Evolutionary conservation across 2,113 vertebrate genomes (phyloP), one percentile per base, ranked within the genome.

Genomic region (Caracal caracal): DNA sequence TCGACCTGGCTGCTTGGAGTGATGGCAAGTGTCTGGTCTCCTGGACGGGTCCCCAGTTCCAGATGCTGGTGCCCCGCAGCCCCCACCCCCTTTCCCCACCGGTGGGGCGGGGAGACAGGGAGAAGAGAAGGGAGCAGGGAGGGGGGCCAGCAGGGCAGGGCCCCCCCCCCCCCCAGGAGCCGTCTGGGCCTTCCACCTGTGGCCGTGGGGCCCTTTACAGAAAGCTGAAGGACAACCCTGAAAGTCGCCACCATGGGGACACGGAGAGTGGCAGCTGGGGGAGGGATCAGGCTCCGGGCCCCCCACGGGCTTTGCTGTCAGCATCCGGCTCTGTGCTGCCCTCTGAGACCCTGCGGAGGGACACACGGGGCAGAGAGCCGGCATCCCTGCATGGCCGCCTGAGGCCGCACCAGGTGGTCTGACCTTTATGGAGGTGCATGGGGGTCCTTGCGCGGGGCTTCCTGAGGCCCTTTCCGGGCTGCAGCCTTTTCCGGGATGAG

Each of bases 351-450:
- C 12, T 3, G 3, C 12, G 12, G 24, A 43, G 6, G 22, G 66
- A 68, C 33, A 35, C 16, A 1, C 6, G 1, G 37, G 24, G 40
- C 40, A 3, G 71, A 37, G 24, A 4, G 40, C 71, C 4, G 47
- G 28, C 47, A 1, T 19, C 30, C 10, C 76, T 30, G 0, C 6
- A 1, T 16, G 9, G 10, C 7, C 26, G 1, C 26, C 12, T 13
- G 3, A 20, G 30, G 76, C 49, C 2, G 1, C 20, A 30, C 30
- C 1, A 30, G 24, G 40, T 4, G 40, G 6, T 15, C 73, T 4
- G 40, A 26, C 71, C 19, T 59, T 59, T 59, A 56, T 20, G 53
- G 53, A 56, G 53, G 53, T 7, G 53, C 53, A 19, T 19, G 53
- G 53, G 53, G 53, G 6, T 56, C 6, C 53, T 6, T 1, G n/a